phyloP scores from a whole-genome alignment of 2,113 vertebrate species.

The Pyxicephalus adspersus region DNA sequence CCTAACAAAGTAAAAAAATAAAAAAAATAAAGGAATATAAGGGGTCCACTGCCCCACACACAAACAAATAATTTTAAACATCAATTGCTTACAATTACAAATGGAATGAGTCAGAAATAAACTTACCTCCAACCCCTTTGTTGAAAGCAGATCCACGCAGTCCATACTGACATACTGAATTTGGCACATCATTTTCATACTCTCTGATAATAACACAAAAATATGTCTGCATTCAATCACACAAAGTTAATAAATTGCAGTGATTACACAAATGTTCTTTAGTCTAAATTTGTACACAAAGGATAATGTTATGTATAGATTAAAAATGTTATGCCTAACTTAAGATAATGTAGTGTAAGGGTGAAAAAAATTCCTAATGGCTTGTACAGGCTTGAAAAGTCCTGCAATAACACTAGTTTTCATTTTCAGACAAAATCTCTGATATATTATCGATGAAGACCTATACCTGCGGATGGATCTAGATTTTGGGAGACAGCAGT shows the following conservation, averaged over 20 bases:
- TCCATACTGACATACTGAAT: background rate
- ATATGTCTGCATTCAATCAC: background rate
- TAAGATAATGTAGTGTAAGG: background rate
- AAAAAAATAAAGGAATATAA: too few species aligned
- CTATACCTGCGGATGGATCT: background rate
- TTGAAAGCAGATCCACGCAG: constrained; percentile 1
- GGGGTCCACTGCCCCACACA: too few species aligned
- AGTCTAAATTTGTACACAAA: too few species aligned
- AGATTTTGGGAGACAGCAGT: background rate
- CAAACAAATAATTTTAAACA: too few species aligned
- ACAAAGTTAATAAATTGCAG: too few species aligned
- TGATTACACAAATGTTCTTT: too few species aligned
- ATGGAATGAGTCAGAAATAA: background rate
- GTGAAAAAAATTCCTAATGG: background rate
- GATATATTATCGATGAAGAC: background rate
- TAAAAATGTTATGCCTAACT: background rate
- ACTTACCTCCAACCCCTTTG: constrained; percentile 12
- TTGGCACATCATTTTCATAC: constrained; percentile 33
- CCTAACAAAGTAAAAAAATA: too few species aligned
- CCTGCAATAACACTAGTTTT: background rate
- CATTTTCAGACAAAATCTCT: background rate
- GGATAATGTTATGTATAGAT: background rate
- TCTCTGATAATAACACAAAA: constrained; percentile 15
- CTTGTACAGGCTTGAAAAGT: background rate
- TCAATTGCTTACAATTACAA: background rate